Percentiles rank a stretch among this genome's conserved stretches.
These are phyloP conservation scores for Synergus itoensis DNA, from an alignment of 2,888 invertebrate species.

Conservation along the genomic window DNA sequence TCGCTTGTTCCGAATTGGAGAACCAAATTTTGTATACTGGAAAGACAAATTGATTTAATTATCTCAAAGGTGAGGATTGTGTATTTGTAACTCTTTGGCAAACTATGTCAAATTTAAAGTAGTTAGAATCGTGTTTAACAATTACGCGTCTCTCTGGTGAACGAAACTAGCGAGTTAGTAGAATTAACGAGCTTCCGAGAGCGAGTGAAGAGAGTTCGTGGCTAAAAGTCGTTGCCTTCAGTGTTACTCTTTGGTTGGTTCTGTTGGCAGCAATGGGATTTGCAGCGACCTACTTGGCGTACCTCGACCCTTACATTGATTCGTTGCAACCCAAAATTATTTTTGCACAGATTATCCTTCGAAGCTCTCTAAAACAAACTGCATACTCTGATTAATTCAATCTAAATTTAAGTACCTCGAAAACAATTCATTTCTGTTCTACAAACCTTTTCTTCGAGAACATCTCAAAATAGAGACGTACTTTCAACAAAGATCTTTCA, in stretches of 20 bases:
- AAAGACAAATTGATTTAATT: background rate
- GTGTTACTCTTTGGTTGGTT: slow-evolving; percentile 51
- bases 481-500: background rate
- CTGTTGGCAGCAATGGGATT: slow-evolving; percentile 75
- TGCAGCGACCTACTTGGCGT: slow-evolving; percentile 76
- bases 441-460: background rate
- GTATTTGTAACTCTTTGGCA: background rate
- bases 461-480: background rate
- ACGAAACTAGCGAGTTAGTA: slow-evolving; percentile 38
- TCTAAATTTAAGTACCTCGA: background rate
- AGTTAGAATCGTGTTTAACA: background rate
- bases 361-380: slow-evolving; percentile 15
- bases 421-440: background rate
- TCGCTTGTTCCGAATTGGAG: background rate
- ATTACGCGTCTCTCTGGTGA: slow-evolving; percentile 28
- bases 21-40: background rate
- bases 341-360: slow-evolving; percentile 65
- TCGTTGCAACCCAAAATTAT: slow-evolving; percentile 72
- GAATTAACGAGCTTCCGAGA: slow-evolving; percentile 59
- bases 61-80: no score
- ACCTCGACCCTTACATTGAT: slow-evolving; percentile 77
- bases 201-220: slow-evolving; percentile 53
- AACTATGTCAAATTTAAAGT: background rate
- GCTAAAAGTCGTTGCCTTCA: slow-evolving; percentile 52
- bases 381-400: background rate